Conservation (phyloP, 2,113 vertebrate genomes). For the Fulmarus glacialis region DNA sequence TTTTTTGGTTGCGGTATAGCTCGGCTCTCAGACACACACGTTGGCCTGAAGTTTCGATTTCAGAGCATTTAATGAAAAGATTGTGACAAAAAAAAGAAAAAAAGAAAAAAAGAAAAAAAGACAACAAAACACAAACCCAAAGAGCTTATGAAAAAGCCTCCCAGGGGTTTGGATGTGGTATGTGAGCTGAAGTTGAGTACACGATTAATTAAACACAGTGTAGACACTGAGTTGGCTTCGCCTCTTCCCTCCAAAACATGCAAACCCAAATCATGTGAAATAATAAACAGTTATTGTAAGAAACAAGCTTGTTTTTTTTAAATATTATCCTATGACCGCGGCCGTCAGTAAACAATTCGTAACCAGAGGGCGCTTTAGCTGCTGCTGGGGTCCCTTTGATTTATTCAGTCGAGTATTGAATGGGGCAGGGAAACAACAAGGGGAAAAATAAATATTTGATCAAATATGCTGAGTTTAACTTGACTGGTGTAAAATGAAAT, state of each 20-base stretch:
- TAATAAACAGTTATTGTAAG: conserved; percentile 69
- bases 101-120: too few relatives aligned
- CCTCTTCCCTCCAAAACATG: conserved; percentile 23
- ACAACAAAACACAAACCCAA: conserved; percentile 40
- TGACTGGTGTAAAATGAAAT: conserved; percentile 36
- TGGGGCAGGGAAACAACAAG: conserved; percentile 42
- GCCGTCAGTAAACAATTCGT: conserved; percentile 54
- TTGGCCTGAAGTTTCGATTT: conserved; percentile 11
- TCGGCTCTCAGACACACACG: neutral
- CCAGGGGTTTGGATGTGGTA: conserved; percentile 41
- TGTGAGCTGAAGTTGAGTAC: conserved; percentile 43
- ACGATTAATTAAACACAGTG: conserved; percentile 64
- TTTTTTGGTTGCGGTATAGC: neutral
- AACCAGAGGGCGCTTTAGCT: conserved; percentile 29
- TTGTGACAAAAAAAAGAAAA: neutral
- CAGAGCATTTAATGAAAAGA: conserved; percentile 43
- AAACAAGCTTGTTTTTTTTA: conserved; percentile 47
- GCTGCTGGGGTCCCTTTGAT: conserved; percentile 23
- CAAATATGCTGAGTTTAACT: conserved; percentile 41
- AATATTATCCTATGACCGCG: conserved; percentile 40
- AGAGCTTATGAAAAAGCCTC: conserved; percentile 54
- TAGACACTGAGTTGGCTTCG: conserved; percentile 37
- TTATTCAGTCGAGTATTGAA: conserved; percentile 32
- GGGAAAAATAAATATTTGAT: conserved; percentile 65
- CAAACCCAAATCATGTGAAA: conserved; percentile 47